phyloP scores from a whole-genome alignment of 2,888 invertebrate genomes.

The Cetonia aurata region DNA sequence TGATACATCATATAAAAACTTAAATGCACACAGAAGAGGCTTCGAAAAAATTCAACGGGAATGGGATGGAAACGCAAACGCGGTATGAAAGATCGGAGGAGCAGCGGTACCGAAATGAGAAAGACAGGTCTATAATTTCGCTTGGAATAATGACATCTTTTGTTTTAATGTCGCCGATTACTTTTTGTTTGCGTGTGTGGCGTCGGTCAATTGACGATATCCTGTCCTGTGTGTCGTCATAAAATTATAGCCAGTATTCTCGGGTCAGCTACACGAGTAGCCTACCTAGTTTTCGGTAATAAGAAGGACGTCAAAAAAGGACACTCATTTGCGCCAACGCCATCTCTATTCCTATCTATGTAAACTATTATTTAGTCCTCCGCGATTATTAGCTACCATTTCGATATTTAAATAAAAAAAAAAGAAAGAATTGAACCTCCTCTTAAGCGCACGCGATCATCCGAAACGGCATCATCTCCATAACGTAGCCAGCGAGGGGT shows the following conservation, averaged over 20 bases:
- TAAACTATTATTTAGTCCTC: no score
- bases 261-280: conserved; percentile 6
- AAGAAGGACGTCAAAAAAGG: no score
- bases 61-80: conserved; percentile 22
- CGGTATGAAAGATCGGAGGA: background rate
- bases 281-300: no score
- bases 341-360: no score
- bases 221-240: conserved; percentile 45
- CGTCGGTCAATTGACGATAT: conserved; percentile 52
- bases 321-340: no score
- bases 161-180: conserved; percentile 52
- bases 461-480: no score
- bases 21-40: background rate
- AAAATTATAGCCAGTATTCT: conserved; percentile 43
- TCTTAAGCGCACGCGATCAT: no score
- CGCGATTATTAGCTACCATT: no score
- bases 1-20: conserved; percentile 7
- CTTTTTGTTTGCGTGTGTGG: conserved; percentile 50
- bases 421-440: no score
- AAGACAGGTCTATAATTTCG: conserved; percentile 40
- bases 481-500: background rate
- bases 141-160: conserved; percentile 48
- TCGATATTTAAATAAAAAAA: no score
- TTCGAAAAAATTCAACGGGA: background rate
- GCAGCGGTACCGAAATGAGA: conserved; percentile 9